phyloP scores from a whole-genome alignment of 1,140 invertebrate genomes.

The Eurosta solidaginis region DNA sequence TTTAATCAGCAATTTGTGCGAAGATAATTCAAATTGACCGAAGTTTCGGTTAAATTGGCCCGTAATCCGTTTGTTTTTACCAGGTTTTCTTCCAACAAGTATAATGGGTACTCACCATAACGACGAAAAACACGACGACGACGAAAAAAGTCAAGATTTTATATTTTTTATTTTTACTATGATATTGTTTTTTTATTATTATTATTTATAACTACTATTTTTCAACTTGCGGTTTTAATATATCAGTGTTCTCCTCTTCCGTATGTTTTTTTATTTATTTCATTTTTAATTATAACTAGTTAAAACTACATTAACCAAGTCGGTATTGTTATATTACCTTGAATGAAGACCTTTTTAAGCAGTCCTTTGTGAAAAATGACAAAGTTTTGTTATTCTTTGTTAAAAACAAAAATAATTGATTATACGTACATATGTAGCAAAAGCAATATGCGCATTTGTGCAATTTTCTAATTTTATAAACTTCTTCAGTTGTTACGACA shows the following conservation, averaged over 20 bases:
- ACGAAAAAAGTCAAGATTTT: not conserved
- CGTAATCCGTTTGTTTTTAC: no score
- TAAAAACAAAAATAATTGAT: no score
- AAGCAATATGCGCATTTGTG: no score
- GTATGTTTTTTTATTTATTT: not conserved
- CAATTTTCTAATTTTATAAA: no score
- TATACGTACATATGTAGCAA: no score
- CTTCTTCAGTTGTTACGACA: no score
- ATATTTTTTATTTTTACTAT: not conserved
- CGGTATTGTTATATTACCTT: not conserved
- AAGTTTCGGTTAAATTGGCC: no score
- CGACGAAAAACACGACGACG: no score
- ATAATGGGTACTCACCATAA: not conserved
- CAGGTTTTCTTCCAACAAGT: no score
- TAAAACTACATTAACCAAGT: not conserved
- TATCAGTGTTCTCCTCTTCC: not conserved
- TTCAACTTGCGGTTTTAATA: constrained; percentile 16
- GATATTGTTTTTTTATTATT: constrained; percentile 23
- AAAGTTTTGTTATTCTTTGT: not conserved
- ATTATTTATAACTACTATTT: constrained; percentile 20
- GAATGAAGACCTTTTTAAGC: not conserved
- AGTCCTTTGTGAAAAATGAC: not conserved
- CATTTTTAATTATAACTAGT: not conserved
- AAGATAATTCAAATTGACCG: no score
- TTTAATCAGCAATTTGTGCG: no score